Conservation (phyloP, 2,797 vertebrate species). For the Bovichtus diacanthus region DNA sequence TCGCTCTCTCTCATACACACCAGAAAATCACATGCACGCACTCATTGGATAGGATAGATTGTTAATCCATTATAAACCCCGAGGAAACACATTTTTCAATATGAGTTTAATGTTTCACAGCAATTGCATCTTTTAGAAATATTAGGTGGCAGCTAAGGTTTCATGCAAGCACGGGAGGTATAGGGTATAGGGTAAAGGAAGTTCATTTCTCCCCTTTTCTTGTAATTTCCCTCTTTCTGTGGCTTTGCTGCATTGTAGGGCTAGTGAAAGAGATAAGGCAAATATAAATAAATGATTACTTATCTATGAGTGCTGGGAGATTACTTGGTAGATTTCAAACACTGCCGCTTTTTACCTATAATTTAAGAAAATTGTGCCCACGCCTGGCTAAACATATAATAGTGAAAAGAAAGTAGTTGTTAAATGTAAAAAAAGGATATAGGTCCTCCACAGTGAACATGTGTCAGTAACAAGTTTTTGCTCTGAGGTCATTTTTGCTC, state of each 20-base stretch:
- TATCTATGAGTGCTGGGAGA: slow-evolving; percentile 26
- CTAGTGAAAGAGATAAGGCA: slow-evolving; percentile 50
- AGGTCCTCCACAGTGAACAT: slow-evolving; percentile 46
- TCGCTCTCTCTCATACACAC: slow-evolving; percentile 11
- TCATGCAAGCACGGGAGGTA: slow-evolving; percentile 13
- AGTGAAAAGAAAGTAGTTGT: not conserved
- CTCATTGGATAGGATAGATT: slow-evolving; percentile 67
- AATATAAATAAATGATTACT: slow-evolving; percentile 27
- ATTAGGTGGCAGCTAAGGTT: slow-evolving; percentile 70
- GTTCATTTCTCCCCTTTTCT: slow-evolving; percentile 44
- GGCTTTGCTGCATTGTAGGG: slow-evolving; percentile 34
- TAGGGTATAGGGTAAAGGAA: slow-evolving; percentile 23
- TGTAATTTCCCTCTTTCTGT: slow-evolving; percentile 47
- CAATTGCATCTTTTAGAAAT: slow-evolving; percentile 73
- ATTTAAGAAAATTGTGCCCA: slow-evolving; percentile 26
- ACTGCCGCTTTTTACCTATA: slow-evolving; percentile 23
- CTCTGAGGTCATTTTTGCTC: slow-evolving; percentile 68
- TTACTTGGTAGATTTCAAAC: slow-evolving; percentile 25
- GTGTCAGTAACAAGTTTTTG: slow-evolving; percentile 63
- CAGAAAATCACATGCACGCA: slow-evolving; percentile 30
- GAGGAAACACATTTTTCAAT: slow-evolving; percentile 76
- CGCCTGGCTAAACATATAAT: not conserved
- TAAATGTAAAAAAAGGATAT: slow-evolving; percentile 37
- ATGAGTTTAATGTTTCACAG: slow-evolving; percentile 79
- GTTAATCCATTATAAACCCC: slow-evolving; percentile 78